Evolutionary conservation across 2,888 invertebrate genomes (phyloP).

Genomic region (Graphium colonna): DNA sequence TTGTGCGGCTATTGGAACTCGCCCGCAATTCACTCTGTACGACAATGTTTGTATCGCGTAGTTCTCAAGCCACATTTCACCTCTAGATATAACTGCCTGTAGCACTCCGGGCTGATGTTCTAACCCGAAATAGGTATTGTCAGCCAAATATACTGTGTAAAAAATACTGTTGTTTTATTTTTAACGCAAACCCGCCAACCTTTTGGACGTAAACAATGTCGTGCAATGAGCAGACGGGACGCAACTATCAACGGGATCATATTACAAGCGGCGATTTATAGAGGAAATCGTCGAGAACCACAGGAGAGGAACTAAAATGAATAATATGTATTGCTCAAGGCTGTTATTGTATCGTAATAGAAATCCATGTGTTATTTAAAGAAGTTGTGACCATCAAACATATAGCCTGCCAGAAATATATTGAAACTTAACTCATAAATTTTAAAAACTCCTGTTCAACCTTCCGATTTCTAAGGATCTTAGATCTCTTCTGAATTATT

Average conservation of each 20-base stretch:
- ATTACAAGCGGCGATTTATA: neutral
- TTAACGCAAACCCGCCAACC: constrained; percentile 6
- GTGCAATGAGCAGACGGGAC: neutral
- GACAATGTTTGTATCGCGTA: constrained; percentile 11
- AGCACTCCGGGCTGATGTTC: constrained; percentile 12
- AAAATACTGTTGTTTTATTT: constrained; percentile 15
- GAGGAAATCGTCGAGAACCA: neutral
- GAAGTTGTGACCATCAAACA: too few species aligned
- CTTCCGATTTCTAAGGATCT: too few species aligned
- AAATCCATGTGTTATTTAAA: too few species aligned
- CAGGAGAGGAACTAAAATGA: neutral
- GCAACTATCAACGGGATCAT: neutral
- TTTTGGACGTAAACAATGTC: neutral
- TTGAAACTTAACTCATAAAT: too few species aligned
- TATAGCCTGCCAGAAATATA: too few species aligned
- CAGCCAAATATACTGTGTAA: constrained; percentile 10
- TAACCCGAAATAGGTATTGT: constrained; percentile 6
- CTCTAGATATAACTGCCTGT: constrained; percentile 6
- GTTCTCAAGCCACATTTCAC: neutral
- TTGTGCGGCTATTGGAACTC: neutral
- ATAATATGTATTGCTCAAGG: too few species aligned
- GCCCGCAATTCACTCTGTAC: constrained; percentile 1
- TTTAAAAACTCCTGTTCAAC: too few species aligned
- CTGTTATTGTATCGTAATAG: too few species aligned
- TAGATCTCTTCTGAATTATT: too few species aligned